Base-by-base conservation (phyloP, 2,888 invertebrate genomes). In the Notodromas monacha region DNA sequence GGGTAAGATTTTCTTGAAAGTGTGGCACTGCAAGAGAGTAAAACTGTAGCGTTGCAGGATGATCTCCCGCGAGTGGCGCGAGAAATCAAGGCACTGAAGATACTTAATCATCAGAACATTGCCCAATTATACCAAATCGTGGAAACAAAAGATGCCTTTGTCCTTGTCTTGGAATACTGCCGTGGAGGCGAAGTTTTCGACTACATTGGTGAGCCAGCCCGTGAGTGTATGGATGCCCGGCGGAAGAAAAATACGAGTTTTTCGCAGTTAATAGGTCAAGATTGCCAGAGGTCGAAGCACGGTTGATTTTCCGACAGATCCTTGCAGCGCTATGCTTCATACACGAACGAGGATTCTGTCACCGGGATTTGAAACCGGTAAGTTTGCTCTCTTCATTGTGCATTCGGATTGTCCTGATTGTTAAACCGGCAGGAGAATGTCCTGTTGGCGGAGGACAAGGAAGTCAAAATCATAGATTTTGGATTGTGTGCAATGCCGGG, bases 121-220 rank as follows among this genome's bases (percentile, higher is more conserved):
- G 70, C 69, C 43, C 65, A 67, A 46, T 49, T 73, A 16, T 69
- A 64, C 47, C 68, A 73, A 54, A 65, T 68, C 3, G 60, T 70
- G 35, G 70, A 73, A 47, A 68, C 68, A 2, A 60, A 63, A 1
- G 57, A 58, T 4, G 63, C 66, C 43, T 67, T 65, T 42, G 70
- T 64, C 44, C 58, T 74, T 46, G 54, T 72, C n/a, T 57, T 73
- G 43, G 73, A 73, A 54, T 68, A 72, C 43, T 73, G 72, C 42
- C 63, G 66, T 26, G 70, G 70, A 26, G 73, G 73, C 26, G 73
- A 73, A 49, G 49, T 74, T 33, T 74, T 74, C 49, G 73, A 73
- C 50, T 70, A 73, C 42, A 73, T 74, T 36, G 55, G 55, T 56
- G 40, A 40, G n/a, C n/a, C n/a, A n/a, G n/a, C n/a, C n/a, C n/a